phyloP scores from a whole-genome alignment of 2,888 invertebrate genomes.

The Drosophila infuscata region DNA sequence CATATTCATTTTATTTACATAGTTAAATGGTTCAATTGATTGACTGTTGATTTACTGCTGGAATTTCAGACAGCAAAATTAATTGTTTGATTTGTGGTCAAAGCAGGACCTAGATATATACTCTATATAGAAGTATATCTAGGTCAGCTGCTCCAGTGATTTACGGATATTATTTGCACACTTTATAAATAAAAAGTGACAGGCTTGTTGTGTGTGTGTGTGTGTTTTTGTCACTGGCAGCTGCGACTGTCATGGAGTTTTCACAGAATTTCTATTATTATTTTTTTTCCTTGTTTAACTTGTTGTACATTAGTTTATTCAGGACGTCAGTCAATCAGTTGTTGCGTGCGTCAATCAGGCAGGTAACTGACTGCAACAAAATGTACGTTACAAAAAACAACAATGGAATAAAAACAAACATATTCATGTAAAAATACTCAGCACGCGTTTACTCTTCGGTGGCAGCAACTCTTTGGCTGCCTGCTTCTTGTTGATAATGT shows the following conservation, averaged over 20 bases:
- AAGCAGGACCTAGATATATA: neutral
- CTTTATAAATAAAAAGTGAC: conserved; percentile 76
- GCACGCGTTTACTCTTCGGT: conserved; percentile 66
- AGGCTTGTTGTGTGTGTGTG: conserved; percentile 27
- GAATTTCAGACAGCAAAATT: conserved; percentile 77
- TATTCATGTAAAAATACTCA: conserved; percentile 55
- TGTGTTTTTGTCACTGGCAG: conserved; percentile 56
- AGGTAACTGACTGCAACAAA: conserved; percentile 52
- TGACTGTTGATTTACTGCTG: conserved; percentile 79
- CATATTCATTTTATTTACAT: conserved; percentile 77
- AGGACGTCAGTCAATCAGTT: conserved; percentile 44
- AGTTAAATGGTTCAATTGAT: conserved; percentile 81
- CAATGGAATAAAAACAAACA: neutral
- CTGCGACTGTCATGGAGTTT: conserved; percentile 53
- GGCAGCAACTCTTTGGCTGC: conserved; percentile 61
- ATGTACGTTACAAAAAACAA: conserved; percentile 38
- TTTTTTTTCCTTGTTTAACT: conserved; percentile 19
- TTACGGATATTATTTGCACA: conserved; percentile 76
- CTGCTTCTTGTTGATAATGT: conserved; percentile 18
- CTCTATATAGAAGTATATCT: conserved; percentile 29
- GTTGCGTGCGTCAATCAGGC: conserved; percentile 60
- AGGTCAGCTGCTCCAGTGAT: conserved; percentile 56
- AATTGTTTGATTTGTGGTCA: conserved; percentile 75
- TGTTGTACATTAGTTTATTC: conserved; percentile 33
- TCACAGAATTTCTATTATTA: conserved; percentile 35